phyloP scores from a whole-genome alignment of 2,888 invertebrate species.

The Chironomus tentans region DNA sequence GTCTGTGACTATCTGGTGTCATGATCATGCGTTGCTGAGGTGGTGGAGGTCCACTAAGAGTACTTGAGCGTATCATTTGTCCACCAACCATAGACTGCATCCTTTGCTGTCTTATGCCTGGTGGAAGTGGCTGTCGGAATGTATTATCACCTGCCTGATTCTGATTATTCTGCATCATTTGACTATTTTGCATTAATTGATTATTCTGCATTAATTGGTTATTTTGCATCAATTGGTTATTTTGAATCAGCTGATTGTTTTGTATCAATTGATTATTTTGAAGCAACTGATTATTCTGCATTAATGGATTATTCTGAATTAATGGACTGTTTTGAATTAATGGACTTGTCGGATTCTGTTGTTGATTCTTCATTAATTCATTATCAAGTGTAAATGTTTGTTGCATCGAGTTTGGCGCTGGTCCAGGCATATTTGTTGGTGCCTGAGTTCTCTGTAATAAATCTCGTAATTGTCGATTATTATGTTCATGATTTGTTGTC shows the following conservation, averaged over 20 bases:
- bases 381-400: slow-evolving; percentile 10
- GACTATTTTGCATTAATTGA: neutral
- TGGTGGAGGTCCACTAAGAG: neutral
- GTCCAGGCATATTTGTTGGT: slow-evolving; percentile 28
- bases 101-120: slow-evolving; percentile 42
- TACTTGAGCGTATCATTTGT: slow-evolving; percentile 26
- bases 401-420: slow-evolving; percentile 28
- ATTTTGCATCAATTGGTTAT: too few species aligned
- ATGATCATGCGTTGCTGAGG: slow-evolving; percentile 28
- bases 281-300: too few species aligned
- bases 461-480: slow-evolving; percentile 70
- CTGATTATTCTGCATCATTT: neutral
- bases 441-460: slow-evolving; percentile 68
- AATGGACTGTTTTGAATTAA: neutral
- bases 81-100: slow-evolving; percentile 26
- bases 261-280: too few species aligned
- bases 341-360: neutral
- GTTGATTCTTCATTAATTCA: slow-evolving; percentile 19
- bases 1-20: slow-evolving; percentile 32
- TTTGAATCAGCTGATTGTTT: too few species aligned
- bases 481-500: slow-evolving; percentile 31
- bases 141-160: slow-evolving; percentile 46
- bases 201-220: neutral
- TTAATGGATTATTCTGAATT: too few species aligned
- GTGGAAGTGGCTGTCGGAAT: slow-evolving; percentile 62